Evolutionary conservation across 2,113 vertebrate genomes (phyloP), one percentile per base, ranked within the genome.

Genomic region (Indicator maculatus): DNA sequence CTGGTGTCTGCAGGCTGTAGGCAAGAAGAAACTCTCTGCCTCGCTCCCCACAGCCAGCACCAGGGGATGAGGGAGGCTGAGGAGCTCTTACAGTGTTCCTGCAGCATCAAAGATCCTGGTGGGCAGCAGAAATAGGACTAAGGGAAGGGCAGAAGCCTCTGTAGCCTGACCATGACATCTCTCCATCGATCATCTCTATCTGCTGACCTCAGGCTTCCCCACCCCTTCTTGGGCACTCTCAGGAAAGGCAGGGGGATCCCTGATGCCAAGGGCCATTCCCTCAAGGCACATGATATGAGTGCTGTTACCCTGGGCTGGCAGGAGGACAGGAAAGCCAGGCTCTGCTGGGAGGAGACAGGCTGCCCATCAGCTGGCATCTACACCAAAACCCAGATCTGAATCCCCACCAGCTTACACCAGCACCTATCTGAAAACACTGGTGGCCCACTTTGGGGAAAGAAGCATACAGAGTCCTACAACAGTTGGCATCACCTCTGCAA

Each of bases 191-290:
- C 41, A 21, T 71, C 64, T 21, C 31, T 23, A 6, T 39, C 41
- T 44, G 56, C 33, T 41, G 16, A 36, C 11, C 65, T 27, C 44
- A 33, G 53, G 58, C 21, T 41, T 47, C 64, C n/a, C 33, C 58
- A 73, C 11, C 53, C 12, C 52, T 38, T 26, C 65, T 14, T 11
- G 27, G n/a, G 60, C 3, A 11, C 27, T n/a, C 30, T 24, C 3
- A 36, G 17, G 45, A 28, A 8, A 7, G 50, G 55, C 55, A 31
- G 12, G 11, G 39, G 38, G n/a, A 44, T 9, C 19, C 23, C 20
- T 3, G 5, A 16, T 0, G 1, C 27, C 2, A 0, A 59, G 14
- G 19, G 30, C 33, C 2, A 0, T 26, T 65, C 33, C 28, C 20
- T 31, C 28, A 60, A 69, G 67, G 23, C 2, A 0, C 1, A 1